Evolutionary conservation across 23 tunicate species (phyloP).

Genomic region (Ascidia mentula): DNA sequence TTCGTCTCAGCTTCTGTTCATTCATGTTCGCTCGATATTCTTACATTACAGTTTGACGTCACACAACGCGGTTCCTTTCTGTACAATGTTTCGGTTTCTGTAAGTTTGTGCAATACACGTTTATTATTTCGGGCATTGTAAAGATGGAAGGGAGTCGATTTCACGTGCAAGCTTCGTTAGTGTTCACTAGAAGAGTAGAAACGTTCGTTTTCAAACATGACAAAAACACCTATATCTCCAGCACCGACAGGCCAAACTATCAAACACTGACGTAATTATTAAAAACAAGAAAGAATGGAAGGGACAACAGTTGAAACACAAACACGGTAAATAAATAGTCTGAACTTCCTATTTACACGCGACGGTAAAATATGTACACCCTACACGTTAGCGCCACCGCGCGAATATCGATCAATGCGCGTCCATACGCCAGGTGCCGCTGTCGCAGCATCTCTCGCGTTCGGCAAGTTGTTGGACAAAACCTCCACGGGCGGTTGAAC

Average conservation of each 20-base stretch:
- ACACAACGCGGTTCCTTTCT: too few species aligned
- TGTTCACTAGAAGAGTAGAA: background rate
- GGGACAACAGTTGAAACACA: background rate
- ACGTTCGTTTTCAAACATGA: background rate
- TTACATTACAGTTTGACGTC: too few species aligned
- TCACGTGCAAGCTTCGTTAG: slow-evolving; percentile 8
- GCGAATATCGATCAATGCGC: background rate
- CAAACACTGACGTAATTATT: background rate
- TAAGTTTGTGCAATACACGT: too few species aligned
- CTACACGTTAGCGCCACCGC: background rate
- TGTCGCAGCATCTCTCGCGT: too few species aligned
- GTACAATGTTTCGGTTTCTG: too few species aligned
- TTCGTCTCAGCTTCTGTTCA: too few species aligned
- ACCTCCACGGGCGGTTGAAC: background rate
- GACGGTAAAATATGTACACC: background rate
- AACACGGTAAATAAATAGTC: background rate
- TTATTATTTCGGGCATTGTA: too few species aligned
- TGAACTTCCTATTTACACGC: slow-evolving; percentile 6
- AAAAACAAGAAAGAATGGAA: background rate
- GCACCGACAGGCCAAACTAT: background rate
- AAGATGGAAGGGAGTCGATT: too few species aligned
- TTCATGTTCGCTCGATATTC: too few species aligned
- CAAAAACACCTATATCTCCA: background rate
- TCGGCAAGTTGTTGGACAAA: background rate
- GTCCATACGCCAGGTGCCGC: background rate